A percentile compares a stretch with the other conserved stretches of the same genome.
phyloP scores from a whole-genome alignment of 1,140 invertebrate species.

The Wasmannia auropunctata region DNA sequence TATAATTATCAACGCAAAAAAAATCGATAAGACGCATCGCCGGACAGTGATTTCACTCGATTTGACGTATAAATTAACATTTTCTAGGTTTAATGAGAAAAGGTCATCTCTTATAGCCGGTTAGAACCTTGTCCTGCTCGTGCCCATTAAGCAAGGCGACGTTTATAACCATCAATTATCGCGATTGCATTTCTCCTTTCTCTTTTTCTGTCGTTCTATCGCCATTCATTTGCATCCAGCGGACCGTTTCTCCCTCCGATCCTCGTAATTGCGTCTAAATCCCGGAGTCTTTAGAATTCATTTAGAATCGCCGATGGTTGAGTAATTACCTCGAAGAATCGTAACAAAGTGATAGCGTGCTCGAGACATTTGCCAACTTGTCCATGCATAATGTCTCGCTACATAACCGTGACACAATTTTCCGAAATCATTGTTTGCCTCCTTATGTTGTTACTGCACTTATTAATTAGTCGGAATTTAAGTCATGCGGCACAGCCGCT shows the following conservation, averaged over 20 bases:
- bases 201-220: background rate
- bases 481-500: background rate
- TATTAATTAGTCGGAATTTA: constrained; percentile 17
- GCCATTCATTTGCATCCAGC: constrained; percentile 37
- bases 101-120: constrained; percentile 43
- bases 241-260: background rate
- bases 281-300: constrained; percentile 46
- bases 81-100: constrained; percentile 58
- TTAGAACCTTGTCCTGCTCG: constrained; percentile 3
- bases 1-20: background rate
- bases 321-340: constrained; percentile 5
- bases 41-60: background rate
- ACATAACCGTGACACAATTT: background rate
- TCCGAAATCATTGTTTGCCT: background rate
- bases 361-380: background rate
- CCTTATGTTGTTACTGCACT: background rate
- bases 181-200: constrained; percentile 36
- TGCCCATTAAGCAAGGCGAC: constrained; percentile 33
- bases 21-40: background rate
- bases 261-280: constrained; percentile 49
- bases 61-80: constrained; percentile 20
- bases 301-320: constrained; percentile 24
- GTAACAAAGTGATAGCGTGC: background rate
- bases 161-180: constrained; percentile 68
- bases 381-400: background rate